These are phyloP conservation scores for Muntiacus reevesi DNA, from an alignment of 2,113 vertebrate genomes.

Conservation along the genomic window DNA sequence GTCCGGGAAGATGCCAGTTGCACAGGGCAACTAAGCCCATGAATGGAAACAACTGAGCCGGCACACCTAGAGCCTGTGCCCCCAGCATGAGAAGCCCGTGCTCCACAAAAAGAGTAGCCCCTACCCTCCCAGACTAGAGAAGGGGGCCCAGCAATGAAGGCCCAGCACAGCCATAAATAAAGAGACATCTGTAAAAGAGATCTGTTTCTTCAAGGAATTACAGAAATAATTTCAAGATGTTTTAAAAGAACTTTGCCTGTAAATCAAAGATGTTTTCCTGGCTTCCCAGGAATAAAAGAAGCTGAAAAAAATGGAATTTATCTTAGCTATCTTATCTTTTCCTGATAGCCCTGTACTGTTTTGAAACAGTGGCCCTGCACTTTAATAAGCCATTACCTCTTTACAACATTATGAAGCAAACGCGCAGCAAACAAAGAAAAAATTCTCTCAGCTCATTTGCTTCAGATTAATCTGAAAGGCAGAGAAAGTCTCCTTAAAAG, in stretches of 20 bases:
- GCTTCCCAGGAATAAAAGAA: background rate
- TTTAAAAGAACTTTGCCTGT: conserved; percentile 1
- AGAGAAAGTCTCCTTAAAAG: background rate
- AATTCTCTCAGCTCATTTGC: background rate
- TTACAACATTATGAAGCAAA: background rate
- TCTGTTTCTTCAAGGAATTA: background rate
- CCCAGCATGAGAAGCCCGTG: background rate
- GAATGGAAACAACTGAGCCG: background rate
- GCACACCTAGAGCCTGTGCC: background rate
- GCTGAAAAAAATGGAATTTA: background rate
- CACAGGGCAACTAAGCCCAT: background rate
- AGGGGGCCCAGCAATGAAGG: background rate
- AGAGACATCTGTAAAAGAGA: background rate
- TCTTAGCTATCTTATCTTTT: background rate
- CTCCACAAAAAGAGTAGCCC: background rate
- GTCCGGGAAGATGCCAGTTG: background rate
- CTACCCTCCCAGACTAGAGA: background rate
- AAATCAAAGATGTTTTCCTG: background rate
- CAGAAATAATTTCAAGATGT: background rate
- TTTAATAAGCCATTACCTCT: background rate
- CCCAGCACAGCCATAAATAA: background rate
- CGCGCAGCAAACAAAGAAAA: background rate
- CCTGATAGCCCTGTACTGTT: background rate
- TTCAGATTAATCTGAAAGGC: background rate
- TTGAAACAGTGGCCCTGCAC: background rate